Evolutionary conservation across 2,113 vertebrate genomes (phyloP).

Genomic region (Vicugna pacos): DNA sequence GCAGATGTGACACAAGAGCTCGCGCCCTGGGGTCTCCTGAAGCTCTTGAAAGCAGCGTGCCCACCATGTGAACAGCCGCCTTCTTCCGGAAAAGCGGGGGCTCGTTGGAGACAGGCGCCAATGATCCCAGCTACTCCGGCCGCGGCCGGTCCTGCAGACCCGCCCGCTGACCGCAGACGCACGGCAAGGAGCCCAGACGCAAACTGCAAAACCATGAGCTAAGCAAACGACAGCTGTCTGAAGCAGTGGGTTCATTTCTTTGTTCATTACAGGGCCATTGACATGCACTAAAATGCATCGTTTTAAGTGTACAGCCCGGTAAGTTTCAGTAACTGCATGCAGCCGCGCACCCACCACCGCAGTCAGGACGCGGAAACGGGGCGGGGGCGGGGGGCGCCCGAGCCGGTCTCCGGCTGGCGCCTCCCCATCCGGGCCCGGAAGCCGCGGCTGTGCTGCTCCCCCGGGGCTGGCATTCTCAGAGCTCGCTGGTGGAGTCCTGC

Average conservation of each 20-base stretch:
- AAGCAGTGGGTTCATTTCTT: no score
- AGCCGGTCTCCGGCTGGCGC: no score
- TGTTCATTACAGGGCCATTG: fast-evolving
- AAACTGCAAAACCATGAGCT: background rate
- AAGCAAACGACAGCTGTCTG: no score
- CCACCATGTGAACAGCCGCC: background rate
- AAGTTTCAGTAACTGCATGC: fast-evolving
- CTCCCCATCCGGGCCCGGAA: background rate
- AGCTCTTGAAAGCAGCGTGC: fast-evolving
- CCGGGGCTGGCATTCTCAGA: no score
- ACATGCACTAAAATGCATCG: fast-evolving
- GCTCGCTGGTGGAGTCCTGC: fast-evolving
- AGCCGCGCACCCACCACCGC: fast-evolving
- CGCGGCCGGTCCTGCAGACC: background rate
- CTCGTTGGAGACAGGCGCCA: fast-evolving
- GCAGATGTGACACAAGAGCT: no score
- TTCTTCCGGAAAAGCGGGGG: no score
- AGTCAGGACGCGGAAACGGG: background rate
- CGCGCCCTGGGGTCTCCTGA: background rate
- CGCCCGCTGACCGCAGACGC: background rate
- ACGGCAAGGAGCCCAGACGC: background rate
- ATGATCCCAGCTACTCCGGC: background rate
- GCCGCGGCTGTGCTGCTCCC: background rate
- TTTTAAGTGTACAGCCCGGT: background rate
- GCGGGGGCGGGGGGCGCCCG: no score